Base-by-base conservation (phyloP, 64 coral and sea anemone genomes). In the Platygyra sinensis region DNA sequence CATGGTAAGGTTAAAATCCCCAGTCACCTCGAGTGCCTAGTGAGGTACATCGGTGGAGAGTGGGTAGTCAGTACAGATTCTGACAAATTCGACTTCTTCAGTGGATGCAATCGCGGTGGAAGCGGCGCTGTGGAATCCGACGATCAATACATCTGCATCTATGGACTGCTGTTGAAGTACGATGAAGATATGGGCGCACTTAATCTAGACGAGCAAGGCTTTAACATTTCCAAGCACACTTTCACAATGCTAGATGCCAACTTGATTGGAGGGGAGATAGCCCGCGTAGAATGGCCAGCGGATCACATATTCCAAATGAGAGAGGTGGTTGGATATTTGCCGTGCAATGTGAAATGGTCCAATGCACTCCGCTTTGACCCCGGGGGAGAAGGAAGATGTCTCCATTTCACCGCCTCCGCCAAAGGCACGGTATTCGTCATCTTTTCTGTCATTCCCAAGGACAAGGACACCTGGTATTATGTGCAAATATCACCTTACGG, bases 331-430 rank as follows among this genome's bases (percentile, higher is more conserved):
- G 73, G 75, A 18, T 64, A 92, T 62, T 69, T 87, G 17, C 83
- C 81, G 28, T 86, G 90, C 28, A 91, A 91, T 27, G 80, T 91
- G 12, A 73, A 91, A 60, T 91, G 89, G 89, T 91, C 89, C 20
- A 91, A 91, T 52, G 71, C 64, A 13, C 28, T 85, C 9, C 36
- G 89, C 9, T 91, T 91, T 85, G 80, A 85, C 67, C 89, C 89
- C 25, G 51, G 50, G 28, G 57, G 30, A 19, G 80, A 61, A 36
- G 89, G 89, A 20, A 91, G 52, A 80, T 91, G 89, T 46, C 67
- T 91, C 17, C 89, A 91, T 49, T 91, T 91, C 55, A 91, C 89
- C 52, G 89, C 89, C n/a, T 84, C 89, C 7, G 25, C 89, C 14
- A 76, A 73, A 74, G 79, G 89, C 12, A 83, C 79, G 16, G 3